Evolutionary conservation across 1,140 invertebrate species (phyloP), one percentile per base, ranked within the genome.

Genomic region (Drosophila mauritiana): DNA sequence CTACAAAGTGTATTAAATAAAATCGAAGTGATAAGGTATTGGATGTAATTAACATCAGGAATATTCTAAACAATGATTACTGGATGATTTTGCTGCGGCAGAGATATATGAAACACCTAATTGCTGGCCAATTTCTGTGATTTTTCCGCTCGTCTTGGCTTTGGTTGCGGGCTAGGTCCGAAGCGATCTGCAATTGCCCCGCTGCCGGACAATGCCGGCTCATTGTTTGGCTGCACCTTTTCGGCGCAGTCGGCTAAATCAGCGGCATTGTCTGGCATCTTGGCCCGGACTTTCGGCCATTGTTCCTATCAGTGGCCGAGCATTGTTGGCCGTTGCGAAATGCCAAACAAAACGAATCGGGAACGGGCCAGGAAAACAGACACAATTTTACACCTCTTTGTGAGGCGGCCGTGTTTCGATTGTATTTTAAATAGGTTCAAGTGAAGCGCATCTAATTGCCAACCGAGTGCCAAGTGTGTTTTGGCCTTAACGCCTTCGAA

Each of bases 381-480:
- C 52, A 51, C 55, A 84, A 89, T 88, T 88, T 89, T 88, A 88
- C 84, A 88, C 84, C 80, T 88, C 80, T 78, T 89, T 89, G 83
- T 86, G 55, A 75, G 58, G 36, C 45, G 51, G 73, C 53, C 54
- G 70, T 74, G 73, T 85, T 80, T 84, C 80, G 78, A 88, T 88
- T 88, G 84, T 88, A 83, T 89, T 88, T 89, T 88, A 88, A 88
- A 88, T 82, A 88, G 84, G 76, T 89, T 88, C 84, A 88, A 88
- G 83, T 88, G 84, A 88, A 83, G 84, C 83, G 83, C 76, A 83
- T 89, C 83, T 89, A 88, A 88, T 88, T 88, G 84, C 84, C 84
- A 84, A 57, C 72, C 25, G n/a, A 63, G 67, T 79, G 83, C 83
- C 84, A 88, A 86, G 82, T 86, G 83, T 74, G 76, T 74, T 82